Evolutionary conservation across 30 jellyfish, hydroid and myxozoan species (phyloP), one percentile per base, ranked within the genome.

Genomic region (Hydractinia symbiolongicarpus): DNA sequence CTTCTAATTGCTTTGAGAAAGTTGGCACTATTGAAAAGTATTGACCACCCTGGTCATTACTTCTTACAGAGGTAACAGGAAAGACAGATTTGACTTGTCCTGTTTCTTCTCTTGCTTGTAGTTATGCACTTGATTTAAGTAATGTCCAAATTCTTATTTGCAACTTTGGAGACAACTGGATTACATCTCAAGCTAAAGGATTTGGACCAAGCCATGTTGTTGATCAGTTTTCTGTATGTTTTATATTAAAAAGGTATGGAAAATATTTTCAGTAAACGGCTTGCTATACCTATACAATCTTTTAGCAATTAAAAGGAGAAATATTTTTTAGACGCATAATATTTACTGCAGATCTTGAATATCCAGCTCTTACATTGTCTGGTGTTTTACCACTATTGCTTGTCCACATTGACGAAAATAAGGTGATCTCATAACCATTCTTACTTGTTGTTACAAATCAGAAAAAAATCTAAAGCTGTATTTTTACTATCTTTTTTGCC

Each of bases 281-380:
- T 58, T 13, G 69, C 19, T 8, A 50, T 54, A 19, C 80, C 67
- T 71, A 19, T 71, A 30, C 15, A 71, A 71, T 19, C 9, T 13
- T 64, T 64, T 51, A 64, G 16, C 16, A n/a, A n/a, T 64, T n/a
- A 6, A 64, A 64, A n/a, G 4, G 74, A 6, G 9, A 7, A 51
- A n/a, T 64, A 6, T 7, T 64, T 64, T 64, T 44, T 86, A 91
- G 98, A 85, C 90, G 96, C 9, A 72, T 78, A 57, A 94, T 89
- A 6, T 93, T 93, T 77, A 82, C 98, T 21, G 89, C 98, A 3
- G 98, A 93, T 74, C 96, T 96, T 4, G 88, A 86, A 50, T 85
- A 90, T 89, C 98, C 98, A 1, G 95, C 94, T 11, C 86, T 93
- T 10, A 83, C 88, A 9, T 64, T 93, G 77, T 78, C 98, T 54